Conservation (phyloP, 1,140 invertebrate species). For the Scylla paramamosain region DNA sequence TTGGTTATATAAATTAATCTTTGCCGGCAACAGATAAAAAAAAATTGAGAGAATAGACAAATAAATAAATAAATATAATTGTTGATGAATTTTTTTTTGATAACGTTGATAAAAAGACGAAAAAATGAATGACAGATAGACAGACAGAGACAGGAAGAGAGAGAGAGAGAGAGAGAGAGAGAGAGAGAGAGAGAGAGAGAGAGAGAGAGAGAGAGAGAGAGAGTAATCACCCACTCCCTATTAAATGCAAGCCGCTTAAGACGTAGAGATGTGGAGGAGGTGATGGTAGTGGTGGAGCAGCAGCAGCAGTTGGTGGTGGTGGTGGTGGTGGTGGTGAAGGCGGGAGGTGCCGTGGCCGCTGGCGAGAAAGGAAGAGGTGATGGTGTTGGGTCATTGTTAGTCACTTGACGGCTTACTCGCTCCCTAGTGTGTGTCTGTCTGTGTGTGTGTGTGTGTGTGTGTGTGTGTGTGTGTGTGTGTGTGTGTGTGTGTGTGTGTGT, state of each 20-base stretch:
- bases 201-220: not conserved
- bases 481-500: not conserved
- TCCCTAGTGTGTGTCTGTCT: constrained; percentile 30
- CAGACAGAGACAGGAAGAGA: too few species aligned
- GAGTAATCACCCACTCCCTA: not conserved
- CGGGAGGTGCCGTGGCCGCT: not conserved
- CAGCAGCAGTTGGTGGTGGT: not conserved
- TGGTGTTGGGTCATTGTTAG: not conserved
- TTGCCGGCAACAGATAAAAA: too few species aligned
- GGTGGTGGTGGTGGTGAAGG: not conserved
- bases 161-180: too few species aligned
- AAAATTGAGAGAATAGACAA: too few species aligned
- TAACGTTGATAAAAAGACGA: too few species aligned
- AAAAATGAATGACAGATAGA: too few species aligned
- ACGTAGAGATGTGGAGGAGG: too few species aligned
- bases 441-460: constrained; percentile 16
- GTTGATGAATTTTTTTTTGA: too few species aligned
- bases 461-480: not conserved
- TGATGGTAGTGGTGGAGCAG: not conserved
- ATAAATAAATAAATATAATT: too few species aligned
- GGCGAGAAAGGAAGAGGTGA: not conserved
- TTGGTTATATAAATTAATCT: too few species aligned
- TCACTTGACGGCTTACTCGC: not conserved
- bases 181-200: not conserved
- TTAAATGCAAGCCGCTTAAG: too few species aligned